Evolutionary conservation across 2,888 invertebrate genomes (phyloP).

Genomic region (Eucera pruinosa): DNA sequence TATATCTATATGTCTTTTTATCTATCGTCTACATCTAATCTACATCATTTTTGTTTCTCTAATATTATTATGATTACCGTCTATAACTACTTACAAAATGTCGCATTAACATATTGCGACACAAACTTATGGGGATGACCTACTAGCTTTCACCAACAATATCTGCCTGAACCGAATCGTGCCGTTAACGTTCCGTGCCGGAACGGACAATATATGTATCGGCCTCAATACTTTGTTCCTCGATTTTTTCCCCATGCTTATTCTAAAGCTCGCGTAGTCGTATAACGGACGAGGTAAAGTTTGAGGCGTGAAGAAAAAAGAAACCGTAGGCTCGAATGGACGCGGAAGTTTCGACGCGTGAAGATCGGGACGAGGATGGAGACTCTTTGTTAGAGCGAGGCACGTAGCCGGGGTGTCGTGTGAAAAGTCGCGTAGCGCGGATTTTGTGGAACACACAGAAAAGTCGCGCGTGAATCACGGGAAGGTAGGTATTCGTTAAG

Average conservation of each 20-base stretch:
- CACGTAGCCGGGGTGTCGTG: conserved; percentile 26
- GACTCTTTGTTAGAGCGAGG: conserved; percentile 31
- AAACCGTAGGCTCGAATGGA: conserved; percentile 14
- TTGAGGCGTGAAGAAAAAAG: conserved; percentile 2
- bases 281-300: conserved; percentile 6
- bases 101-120: too few species aligned
- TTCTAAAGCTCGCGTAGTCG: background rate
- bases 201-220: too few species aligned
- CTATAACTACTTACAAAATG: too few species aligned
- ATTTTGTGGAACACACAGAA: conserved; percentile 47
- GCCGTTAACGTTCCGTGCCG: too few species aligned
- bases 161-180: too few species aligned
- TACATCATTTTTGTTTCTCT: too few species aligned
- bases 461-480: conserved; percentile 45
- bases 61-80: too few species aligned
- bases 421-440: conserved; percentile 40
- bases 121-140: too few species aligned
- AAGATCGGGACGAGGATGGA: conserved; percentile 9
- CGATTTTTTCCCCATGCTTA: background rate
- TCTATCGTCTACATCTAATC: too few species aligned
- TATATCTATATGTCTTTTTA: too few species aligned
- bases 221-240: background rate
- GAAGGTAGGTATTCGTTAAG: conserved; percentile 52
- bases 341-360: conserved; percentile 30
- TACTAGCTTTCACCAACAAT: too few species aligned